Conservation (phyloP, 2,888 invertebrate genomes). For the Megaustenia siamemsis region DNA sequence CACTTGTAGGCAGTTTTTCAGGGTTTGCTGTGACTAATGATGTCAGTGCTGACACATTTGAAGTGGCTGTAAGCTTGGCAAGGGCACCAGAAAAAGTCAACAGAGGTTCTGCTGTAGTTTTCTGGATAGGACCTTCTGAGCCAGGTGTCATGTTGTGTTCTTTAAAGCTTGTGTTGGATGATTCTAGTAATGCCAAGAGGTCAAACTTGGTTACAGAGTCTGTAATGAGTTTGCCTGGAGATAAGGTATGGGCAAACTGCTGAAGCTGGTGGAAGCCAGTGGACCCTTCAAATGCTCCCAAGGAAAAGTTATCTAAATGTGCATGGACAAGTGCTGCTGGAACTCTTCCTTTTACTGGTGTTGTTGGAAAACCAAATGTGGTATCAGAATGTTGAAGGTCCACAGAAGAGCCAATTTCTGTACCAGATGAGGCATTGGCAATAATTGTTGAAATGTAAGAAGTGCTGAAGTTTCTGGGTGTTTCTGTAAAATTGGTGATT, state of each 20-base stretch:
- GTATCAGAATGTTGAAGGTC: slow-evolving; percentile 6
- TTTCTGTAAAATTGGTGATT: neutral
- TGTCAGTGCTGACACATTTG: neutral
- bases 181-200: slow-evolving; percentile 37
- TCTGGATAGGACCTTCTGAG: neutral
- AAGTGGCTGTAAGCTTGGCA: neutral
- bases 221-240: slow-evolving; percentile 31
- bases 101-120: neutral
- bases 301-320: slow-evolving; percentile 45
- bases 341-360: slow-evolving; percentile 3
- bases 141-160: neutral
- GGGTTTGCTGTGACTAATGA: neutral
- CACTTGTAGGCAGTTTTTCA: neutral
- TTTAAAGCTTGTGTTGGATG: slow-evolving; percentile 22
- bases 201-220: slow-evolving; percentile 42
- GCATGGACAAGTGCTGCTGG: slow-evolving; percentile 5
- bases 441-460: neutral
- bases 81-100: slow-evolving; percentile 43
- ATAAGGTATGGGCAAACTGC: slow-evolving; percentile 26
- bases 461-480: neutral
- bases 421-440: neutral
- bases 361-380: neutral
- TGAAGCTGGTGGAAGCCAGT: slow-evolving; percentile 17
- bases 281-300: slow-evolving; percentile 44
- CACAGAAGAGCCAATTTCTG: neutral